Evolutionary conservation across 2,113 vertebrate genomes (phyloP), one percentile per base, ranked within the genome.

Genomic region (Myotis brandtii): DNA sequence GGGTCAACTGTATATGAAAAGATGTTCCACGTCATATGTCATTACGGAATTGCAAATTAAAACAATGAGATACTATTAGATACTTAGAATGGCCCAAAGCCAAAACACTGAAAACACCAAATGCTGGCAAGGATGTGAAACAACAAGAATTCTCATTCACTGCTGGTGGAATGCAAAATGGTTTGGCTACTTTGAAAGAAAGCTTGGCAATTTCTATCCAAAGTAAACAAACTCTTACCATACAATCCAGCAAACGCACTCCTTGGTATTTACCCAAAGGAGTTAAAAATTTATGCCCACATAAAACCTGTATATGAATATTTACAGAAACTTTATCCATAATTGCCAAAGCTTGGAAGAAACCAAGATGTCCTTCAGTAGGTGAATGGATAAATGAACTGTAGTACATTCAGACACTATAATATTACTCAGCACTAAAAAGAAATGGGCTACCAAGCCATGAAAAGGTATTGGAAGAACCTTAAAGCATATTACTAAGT

Each of bases 381-480:
- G 20, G 48, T 79, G n/a, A 82, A 92, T 67, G 8, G 37, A 83
- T 77, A 86, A 94, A 92, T 66, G 72, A 92, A 93, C 64, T 72
- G 21, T 66, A n/a, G 66, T 18, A 87, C 11, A 69, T 52, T 43
- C 48, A 96, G n/a, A 86, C 13, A 56, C 32, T 6, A 80, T 30
- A 66, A 30, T 93, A 83, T 72, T 87, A 88, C 50, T 95, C 20
- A 79, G 34, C 6, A 23, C 50, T 77, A n/a, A 52, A 83, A 96
- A 77, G n/a, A 95, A 85, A 87, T 67, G 30, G 90, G 32, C 54
- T 80, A 56, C 75, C 9, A 81, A 67, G 50, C 17, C 50, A 72
- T 62, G n/a, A 62, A 95, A 93, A 56, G 54, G n/a, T 40, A 34
- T 2, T 79, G 14, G 14, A 84, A 40, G 18, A 73, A 87, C 6